A percentile compares a stretch with the other conserved stretches of the same genome.
These are phyloP conservation scores for Cantharis lateralis DNA, from an alignment of 2,888 invertebrate genomes.

Conservation along the genomic window DNA sequence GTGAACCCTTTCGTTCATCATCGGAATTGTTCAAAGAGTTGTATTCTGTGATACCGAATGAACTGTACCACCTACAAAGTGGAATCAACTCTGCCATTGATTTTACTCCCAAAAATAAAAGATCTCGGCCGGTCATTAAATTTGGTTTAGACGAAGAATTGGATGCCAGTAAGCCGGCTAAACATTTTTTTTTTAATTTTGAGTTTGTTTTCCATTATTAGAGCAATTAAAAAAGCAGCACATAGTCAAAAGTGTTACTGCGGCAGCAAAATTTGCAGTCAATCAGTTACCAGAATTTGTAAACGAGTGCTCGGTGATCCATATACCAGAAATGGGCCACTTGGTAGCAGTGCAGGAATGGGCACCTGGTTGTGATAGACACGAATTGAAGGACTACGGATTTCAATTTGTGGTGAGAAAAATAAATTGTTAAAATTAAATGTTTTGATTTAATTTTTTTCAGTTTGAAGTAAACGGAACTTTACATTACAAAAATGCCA, in stretches of 20 bases:
- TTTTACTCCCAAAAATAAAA: slow-evolving; percentile 64
- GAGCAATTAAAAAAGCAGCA: slow-evolving; percentile 72
- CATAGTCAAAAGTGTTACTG: slow-evolving; percentile 73
- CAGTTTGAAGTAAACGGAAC: slow-evolving; percentile 49
- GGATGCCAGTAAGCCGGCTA: slow-evolving; percentile 66
- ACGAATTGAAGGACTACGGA: slow-evolving; percentile 65
- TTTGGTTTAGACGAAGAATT: slow-evolving; percentile 74
- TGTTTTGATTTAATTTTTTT: slow-evolving; percentile 33
- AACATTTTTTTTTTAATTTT: not conserved
- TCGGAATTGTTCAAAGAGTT: slow-evolving; percentile 61
- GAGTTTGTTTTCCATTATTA: slow-evolving; percentile 44
- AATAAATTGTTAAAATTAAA: not conserved
- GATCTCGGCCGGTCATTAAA: slow-evolving; percentile 74
- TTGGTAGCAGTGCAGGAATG: slow-evolving; percentile 75
- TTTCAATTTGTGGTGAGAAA: slow-evolving; percentile 72
- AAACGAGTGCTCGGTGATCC: slow-evolving; percentile 68
- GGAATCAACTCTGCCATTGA: slow-evolving; percentile 76
- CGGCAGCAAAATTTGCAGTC: slow-evolving; percentile 73
- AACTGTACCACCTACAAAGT: slow-evolving; percentile 64
- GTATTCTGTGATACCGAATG: slow-evolving; percentile 58
- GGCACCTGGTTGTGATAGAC: slow-evolving; percentile 60
- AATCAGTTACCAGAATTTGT: slow-evolving; percentile 69
- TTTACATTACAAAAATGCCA: slow-evolving; percentile 53
- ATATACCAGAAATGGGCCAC: slow-evolving; percentile 79
- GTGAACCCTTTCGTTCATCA: slow-evolving; percentile 58